These are phyloP conservation scores for Gnatocerus cornutus DNA, from an alignment of 2,888 invertebrate species.

Conservation along the genomic window DNA sequence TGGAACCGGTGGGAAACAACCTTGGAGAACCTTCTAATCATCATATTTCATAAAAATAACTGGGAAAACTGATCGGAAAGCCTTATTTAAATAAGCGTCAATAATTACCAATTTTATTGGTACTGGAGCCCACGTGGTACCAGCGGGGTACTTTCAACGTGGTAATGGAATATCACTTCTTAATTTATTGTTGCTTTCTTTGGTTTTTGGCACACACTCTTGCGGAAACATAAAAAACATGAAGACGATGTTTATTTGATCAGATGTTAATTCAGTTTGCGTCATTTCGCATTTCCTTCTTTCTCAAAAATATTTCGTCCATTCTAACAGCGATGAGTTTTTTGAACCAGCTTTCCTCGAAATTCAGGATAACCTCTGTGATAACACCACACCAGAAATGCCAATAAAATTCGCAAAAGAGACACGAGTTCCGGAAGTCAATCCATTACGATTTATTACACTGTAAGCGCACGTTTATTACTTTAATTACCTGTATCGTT, in stretches of 20 bases:
- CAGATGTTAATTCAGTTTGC: too few relatives aligned
- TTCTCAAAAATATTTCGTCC: too few relatives aligned
- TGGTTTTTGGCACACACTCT: constrained; percentile 3
- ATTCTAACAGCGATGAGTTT: constrained; percentile 5
- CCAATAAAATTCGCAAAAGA: not conserved
- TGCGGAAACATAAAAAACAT: constrained; percentile 20
- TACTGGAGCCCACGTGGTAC: not conserved
- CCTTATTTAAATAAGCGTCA: too few relatives aligned
- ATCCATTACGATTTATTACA: not conserved
- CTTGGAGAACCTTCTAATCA: constrained; percentile 9
- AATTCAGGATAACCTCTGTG: constrained; percentile 30
- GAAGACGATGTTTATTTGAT: not conserved
- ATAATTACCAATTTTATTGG: not conserved
- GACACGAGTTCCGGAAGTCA: constrained; percentile 1
- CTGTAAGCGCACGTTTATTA: not conserved
- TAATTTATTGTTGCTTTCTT: constrained; percentile 7
- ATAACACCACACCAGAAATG: constrained; percentile 10
- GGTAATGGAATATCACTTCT: constrained; percentile 15
- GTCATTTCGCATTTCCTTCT: too few relatives aligned
- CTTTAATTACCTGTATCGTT: constrained; percentile 9
- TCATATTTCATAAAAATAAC: constrained; percentile 8
- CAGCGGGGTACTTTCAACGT: constrained; percentile 28
- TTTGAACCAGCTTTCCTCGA: constrained; percentile 26
- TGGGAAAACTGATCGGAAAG: too few relatives aligned
- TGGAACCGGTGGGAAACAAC: constrained; percentile 12